These are phyloP conservation scores for Rhea pennata DNA, from an alignment of 2,113 vertebrate genomes.

Conservation along the genomic window DNA sequence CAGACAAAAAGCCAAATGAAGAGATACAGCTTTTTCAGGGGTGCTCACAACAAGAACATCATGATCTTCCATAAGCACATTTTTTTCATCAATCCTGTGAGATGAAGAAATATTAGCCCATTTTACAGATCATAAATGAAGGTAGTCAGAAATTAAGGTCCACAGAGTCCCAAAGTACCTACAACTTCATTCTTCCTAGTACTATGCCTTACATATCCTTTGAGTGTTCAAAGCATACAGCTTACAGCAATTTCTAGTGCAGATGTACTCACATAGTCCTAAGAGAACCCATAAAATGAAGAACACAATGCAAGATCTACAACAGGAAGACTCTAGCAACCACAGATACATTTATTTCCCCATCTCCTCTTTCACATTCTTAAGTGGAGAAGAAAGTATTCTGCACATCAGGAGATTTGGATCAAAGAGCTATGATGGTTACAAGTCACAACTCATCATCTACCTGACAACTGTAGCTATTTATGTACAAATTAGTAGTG, in stretches of 20 bases:
- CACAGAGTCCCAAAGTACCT: background rate
- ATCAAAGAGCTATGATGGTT: constrained; percentile 40
- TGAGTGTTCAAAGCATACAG: background rate
- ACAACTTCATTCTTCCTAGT: background rate
- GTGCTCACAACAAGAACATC: background rate
- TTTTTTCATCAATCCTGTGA: background rate
- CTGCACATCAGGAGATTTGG: background rate
- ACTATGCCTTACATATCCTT: background rate
- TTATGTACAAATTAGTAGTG: constrained; percentile 57
- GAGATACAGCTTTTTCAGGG: background rate
- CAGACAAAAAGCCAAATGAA: background rate
- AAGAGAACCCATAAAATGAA: constrained; percentile 11
- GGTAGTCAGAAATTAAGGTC: background rate
- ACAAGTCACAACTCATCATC: constrained; percentile 61
- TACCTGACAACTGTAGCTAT: constrained; percentile 57
- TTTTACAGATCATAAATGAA: background rate
- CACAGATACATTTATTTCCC: constrained; percentile 26
- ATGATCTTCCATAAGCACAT: fast-evolving
- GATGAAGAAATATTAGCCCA: background rate
- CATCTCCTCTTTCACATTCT: constrained; percentile 15
- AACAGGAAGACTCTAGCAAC: constrained; percentile 14
- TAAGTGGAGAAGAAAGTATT: constrained; percentile 27
- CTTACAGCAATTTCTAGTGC: background rate
- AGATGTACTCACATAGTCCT: background rate
- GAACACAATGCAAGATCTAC: background rate